A percentile compares a stretch with the other conserved stretches of the same genome.
Evolutionary conservation across 2,113 vertebrate genomes (phyloP).

Genomic region (Lagopus muta): DNA sequence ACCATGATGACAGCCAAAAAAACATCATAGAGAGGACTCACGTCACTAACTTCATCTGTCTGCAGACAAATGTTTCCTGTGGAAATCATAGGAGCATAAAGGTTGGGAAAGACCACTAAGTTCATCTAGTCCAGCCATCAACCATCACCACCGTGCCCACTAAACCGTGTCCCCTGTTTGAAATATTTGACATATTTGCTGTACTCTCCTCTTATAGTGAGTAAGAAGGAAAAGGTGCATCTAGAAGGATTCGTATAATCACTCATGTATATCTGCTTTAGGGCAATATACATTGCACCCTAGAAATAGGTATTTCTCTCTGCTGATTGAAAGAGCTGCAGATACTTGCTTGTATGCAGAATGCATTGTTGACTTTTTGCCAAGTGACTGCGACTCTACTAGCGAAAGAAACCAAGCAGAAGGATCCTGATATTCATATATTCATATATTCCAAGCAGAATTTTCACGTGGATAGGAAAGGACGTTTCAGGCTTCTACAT

Average conservation of each 20-base stretch:
- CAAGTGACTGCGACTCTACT: neutral
- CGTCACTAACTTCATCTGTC: slow-evolving; percentile 10
- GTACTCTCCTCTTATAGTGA: neutral
- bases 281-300: neutral
- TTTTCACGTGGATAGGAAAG: neutral
- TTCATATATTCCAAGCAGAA: neutral
- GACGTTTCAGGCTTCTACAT: neutral
- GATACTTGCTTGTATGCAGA: neutral
- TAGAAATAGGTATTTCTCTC: neutral
- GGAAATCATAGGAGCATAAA: too few relatives aligned
- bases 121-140: too few relatives aligned
- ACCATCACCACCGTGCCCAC: too few relatives aligned
- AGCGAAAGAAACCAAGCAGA: neutral
- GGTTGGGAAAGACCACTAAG: too few relatives aligned
- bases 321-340: neutral
- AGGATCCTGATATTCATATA: neutral
- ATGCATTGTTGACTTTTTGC: neutral
- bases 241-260: neutral
- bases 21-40: neutral
- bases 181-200: neutral
- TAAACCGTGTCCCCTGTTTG: too few relatives aligned
- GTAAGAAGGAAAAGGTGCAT: neutral
- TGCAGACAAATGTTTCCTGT: slow-evolving; percentile 9
- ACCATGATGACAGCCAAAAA: slow-evolving; percentile 36
- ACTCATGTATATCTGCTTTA: neutral